These are phyloP conservation scores for Brachyptera risi DNA, from an alignment of 2,888 invertebrate genomes.

Conservation along the genomic window DNA sequence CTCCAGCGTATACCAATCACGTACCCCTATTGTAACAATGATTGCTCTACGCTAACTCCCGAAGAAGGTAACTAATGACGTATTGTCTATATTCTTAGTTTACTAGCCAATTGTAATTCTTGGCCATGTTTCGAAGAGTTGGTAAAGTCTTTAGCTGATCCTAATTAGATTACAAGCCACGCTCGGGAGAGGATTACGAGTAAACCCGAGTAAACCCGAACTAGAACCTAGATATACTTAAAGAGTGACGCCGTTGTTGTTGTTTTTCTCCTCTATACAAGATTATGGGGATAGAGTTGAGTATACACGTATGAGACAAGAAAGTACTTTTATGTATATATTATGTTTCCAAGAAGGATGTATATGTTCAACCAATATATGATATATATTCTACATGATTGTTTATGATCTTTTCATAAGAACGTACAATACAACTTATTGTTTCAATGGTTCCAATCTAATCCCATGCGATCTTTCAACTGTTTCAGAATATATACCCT, in stretches of 20 bases:
- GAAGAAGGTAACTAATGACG: too few species aligned
- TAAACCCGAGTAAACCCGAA: background rate
- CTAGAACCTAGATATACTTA: background rate
- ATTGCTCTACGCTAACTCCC: too few species aligned
- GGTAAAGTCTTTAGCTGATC: slow-evolving; percentile 28
- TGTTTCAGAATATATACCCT: too few species aligned
- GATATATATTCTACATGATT: too few species aligned
- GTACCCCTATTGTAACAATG: too few species aligned
- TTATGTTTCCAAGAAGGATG: too few species aligned
- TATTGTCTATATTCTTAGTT: slow-evolving; percentile 8
- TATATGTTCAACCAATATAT: too few species aligned
- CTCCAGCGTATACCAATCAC: background rate
- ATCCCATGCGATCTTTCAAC: too few species aligned
- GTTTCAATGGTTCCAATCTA: too few species aligned
- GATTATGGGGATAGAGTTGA: background rate
- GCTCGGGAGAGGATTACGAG: slow-evolving; percentile 1
- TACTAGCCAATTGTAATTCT: slow-evolving; percentile 29
- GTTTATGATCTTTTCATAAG: too few species aligned
- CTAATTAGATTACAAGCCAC: slow-evolving; percentile 32
- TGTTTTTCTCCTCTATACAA: background rate
- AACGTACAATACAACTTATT: too few species aligned
- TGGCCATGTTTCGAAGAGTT: slow-evolving; percentile 16
- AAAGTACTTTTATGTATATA: background rate
- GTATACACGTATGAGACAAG: background rate
- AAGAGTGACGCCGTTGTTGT: background rate